A percentile compares a stretch with the other conserved stretches of the same genome.
These are phyloP conservation scores for Scyliorhinus canicula DNA, from an alignment of 2,797 vertebrate genomes.

Conservation along the genomic window DNA sequence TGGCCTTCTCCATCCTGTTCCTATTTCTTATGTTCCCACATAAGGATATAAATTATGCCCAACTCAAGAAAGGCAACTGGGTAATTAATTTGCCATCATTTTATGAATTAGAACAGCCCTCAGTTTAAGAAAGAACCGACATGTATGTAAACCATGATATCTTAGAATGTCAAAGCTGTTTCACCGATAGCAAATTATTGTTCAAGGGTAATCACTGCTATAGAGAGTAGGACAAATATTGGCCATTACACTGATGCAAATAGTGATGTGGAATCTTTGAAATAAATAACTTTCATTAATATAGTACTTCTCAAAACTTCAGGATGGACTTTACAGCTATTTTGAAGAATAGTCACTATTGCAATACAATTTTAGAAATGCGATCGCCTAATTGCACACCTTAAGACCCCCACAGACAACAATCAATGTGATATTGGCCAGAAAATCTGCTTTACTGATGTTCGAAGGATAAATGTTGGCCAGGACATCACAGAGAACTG, in stretches of 20 bases:
- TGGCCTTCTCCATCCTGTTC: too few species aligned
- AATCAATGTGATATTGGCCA: not conserved
- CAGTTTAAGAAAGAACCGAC: not conserved
- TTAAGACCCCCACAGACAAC: not conserved
- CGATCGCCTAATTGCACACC: not conserved
- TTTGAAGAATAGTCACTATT: not conserved
- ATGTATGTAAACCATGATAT: not conserved
- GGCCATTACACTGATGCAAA: not conserved
- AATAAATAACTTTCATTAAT: not conserved
- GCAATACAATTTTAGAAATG: not conserved
- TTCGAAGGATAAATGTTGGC: not conserved
- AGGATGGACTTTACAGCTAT: not conserved
- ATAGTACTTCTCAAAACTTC: not conserved
- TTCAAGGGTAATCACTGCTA: not conserved
- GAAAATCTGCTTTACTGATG: not conserved
- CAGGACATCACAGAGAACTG: not conserved
- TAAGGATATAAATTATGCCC: not conserved
- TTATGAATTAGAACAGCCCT: not conserved
- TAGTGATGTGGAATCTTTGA: not conserved
- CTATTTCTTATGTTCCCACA: not conserved
- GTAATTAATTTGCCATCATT: not conserved
- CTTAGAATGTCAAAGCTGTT: not conserved
- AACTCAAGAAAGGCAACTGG: not conserved
- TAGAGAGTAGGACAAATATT: not conserved
- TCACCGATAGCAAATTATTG: not conserved